These are phyloP conservation scores for Eilema depressum DNA, from an alignment of 2,888 invertebrate genomes.

Conservation along the genomic window DNA sequence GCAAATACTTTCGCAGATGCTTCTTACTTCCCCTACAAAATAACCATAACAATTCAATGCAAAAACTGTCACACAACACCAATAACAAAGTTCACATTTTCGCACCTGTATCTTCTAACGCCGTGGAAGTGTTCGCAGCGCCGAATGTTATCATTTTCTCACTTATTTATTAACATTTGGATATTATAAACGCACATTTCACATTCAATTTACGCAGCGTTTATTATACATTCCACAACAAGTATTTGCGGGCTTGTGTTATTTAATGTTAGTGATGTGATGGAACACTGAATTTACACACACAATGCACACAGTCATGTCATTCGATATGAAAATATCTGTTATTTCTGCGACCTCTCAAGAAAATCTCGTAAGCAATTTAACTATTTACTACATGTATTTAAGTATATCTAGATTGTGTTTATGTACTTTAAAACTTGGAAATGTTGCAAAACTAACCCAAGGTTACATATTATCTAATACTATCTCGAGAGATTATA, in stretches of 20 bases:
- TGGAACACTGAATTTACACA: not conserved
- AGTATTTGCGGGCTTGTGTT: slow-evolving; percentile 71
- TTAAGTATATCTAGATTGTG: not conserved
- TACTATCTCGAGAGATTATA: not conserved
- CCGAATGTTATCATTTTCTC: slow-evolving; percentile 84
- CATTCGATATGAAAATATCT: not conserved
- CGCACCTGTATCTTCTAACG: slow-evolving; percentile 80
- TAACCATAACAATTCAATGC: slow-evolving; percentile 49
- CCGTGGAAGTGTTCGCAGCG: slow-evolving; percentile 74
- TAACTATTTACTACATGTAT: not conserved
- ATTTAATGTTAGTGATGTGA: slow-evolving; percentile 79
- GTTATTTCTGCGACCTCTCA: not conserved
- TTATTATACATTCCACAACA: slow-evolving; percentile 68
- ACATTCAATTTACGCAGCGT: slow-evolving; percentile 64
- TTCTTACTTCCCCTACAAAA: slow-evolving; percentile 81
- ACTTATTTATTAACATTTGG: slow-evolving; percentile 75
- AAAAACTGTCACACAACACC: slow-evolving; percentile 55
- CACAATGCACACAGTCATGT: not conserved
- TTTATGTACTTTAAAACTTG: not conserved
- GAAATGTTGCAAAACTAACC: not conserved
- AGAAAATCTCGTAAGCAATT: not conserved
- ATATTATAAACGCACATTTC: slow-evolving; percentile 69
- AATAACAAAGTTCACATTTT: slow-evolving; percentile 62
- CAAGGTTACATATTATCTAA: not conserved
- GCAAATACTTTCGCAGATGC: slow-evolving; percentile 84